Base-by-base conservation (phyloP, 2,797 vertebrate species). In the Amblyopsis hoosieri region DNA sequence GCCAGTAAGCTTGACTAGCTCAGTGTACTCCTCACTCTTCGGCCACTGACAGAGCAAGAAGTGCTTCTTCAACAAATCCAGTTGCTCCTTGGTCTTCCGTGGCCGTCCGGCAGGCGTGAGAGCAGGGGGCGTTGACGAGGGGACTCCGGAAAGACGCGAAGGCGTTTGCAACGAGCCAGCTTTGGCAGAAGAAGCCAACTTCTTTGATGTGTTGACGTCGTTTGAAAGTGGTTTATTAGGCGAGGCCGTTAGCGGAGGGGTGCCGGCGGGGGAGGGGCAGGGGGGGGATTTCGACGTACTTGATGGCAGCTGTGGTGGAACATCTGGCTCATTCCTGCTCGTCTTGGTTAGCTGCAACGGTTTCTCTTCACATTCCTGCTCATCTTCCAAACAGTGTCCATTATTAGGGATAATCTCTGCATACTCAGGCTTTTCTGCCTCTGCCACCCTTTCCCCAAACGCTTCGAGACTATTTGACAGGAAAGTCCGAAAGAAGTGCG, bases 1-100 rank as follows among this genome's bases (percentile, higher is more conserved):
- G 67, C 93, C 93, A 7, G 95, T 95, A 14, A 93, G 87, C 80
- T 94, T 93, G 56, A 95, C 94, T 57, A 97, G 89, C 69, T 92
- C 90, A 12, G 93, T 91, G 86, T 96, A 97, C 65, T 95, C 94
- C 65, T 95, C 94, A 48, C 95, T 93, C 53, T 91, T 91, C 66
- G 95, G 95, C 96, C 96, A 97, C 61, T 96, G 96, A 77, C 94
- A 95, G 59, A 85, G 90, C 68, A 96, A 76, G 78, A 97, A 97
- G 81, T 95, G 93, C 46, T 94, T 92, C 87, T 97, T 97, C 33
- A 97, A 89, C 68, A 95, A 71, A 33, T 93, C 91, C 84, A 97
- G 75, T 84, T 97, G 96, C 73, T 96, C 93, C 86, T 97, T 96
- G 74, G 94, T 96, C 90, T 97, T 97, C 54, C 94, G 86, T 49